Conservation (phyloP, 2,888 invertebrate genomes). For the Galeruca laticollis region DNA sequence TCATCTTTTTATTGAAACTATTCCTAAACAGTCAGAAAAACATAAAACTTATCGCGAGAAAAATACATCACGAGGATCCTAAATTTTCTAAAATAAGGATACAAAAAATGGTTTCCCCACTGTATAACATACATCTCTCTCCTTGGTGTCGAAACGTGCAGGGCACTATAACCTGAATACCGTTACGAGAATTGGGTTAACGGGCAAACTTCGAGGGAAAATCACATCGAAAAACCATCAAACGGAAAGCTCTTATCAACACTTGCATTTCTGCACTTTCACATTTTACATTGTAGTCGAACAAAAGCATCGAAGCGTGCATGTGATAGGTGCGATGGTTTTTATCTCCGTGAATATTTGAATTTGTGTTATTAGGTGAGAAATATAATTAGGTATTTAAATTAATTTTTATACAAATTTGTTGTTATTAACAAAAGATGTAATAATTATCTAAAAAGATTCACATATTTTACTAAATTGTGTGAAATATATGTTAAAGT, state of each 20-base stretch:
- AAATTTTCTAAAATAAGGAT: too few species aligned
- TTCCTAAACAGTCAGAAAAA: too few species aligned
- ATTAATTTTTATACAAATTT: too few species aligned
- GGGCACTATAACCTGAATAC: constrained; percentile 59
- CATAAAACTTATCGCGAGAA: too few species aligned
- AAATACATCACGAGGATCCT: too few species aligned
- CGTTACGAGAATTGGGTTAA: constrained; percentile 54
- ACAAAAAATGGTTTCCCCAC: background rate
- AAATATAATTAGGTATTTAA: too few species aligned
- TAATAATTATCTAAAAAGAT: too few species aligned
- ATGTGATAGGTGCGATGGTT: background rate
- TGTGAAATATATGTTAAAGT: too few species aligned
- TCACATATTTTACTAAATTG: too few species aligned
- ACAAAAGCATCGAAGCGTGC: background rate
- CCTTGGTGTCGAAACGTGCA: constrained; percentile 58
- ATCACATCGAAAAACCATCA: constrained; percentile 8
- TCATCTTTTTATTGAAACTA: too few species aligned
- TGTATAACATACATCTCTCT: constrained; percentile 35
- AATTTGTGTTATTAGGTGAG: constrained; percentile 1
- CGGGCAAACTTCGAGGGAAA: constrained; percentile 43
- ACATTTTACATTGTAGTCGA: constrained; percentile 3
- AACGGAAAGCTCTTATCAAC: constrained; percentile 21
- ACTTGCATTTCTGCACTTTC: constrained; percentile 40
- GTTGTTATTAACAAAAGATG: too few species aligned
- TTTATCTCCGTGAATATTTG: background rate